Evolutionary conservation across 2,797 vertebrate species (phyloP).

Genomic region (Botia almorhae): DNA sequence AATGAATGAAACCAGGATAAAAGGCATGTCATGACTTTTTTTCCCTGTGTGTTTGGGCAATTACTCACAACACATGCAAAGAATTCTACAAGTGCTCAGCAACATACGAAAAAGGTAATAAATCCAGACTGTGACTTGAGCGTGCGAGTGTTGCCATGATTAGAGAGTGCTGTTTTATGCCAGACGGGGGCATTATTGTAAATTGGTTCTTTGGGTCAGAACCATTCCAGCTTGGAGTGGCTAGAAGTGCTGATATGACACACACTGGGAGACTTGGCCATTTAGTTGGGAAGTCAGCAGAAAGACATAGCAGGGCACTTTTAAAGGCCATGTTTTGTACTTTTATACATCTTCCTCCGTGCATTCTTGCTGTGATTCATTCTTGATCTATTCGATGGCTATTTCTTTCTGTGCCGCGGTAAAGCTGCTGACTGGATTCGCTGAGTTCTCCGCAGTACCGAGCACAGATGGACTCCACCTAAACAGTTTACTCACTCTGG

Average conservation of each 20-base stretch:
- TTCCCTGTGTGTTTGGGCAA: slow-evolving; percentile 31
- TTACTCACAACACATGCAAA: slow-evolving; percentile 38
- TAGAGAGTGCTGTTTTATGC: slow-evolving; percentile 35
- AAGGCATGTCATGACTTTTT: slow-evolving; percentile 35
- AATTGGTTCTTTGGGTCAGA: slow-evolving; percentile 19
- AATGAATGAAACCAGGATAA: slow-evolving; percentile 1
- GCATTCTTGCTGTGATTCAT: slow-evolving; percentile 9
- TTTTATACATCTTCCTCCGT: slow-evolving; percentile 23
- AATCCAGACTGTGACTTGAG: slow-evolving; percentile 35
- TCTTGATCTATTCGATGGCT: slow-evolving; percentile 20
- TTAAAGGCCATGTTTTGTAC: slow-evolving; percentile 28
- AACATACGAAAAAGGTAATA: neutral
- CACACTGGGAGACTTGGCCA: neutral
- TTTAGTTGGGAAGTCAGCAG: neutral
- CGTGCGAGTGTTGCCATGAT: slow-evolving; percentile 27
- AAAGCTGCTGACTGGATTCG: slow-evolving; percentile 45
- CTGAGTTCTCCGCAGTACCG: slow-evolving; percentile 38
- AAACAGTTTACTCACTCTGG: slow-evolving; percentile 63
- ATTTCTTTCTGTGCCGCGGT: slow-evolving; percentile 30
- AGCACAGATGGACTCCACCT: slow-evolving; percentile 60
- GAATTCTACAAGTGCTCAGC: slow-evolving; percentile 1
- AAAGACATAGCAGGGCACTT: slow-evolving; percentile 15
- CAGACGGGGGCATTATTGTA: slow-evolving; percentile 19
- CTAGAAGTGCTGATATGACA: slow-evolving; percentile 40
- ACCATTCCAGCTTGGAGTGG: slow-evolving; percentile 16